Percentiles rank a stretch among this genome's conserved stretches.
Conservation (phyloP, 2,113 vertebrate genomes). For the Trachemys scripta region DNA sequence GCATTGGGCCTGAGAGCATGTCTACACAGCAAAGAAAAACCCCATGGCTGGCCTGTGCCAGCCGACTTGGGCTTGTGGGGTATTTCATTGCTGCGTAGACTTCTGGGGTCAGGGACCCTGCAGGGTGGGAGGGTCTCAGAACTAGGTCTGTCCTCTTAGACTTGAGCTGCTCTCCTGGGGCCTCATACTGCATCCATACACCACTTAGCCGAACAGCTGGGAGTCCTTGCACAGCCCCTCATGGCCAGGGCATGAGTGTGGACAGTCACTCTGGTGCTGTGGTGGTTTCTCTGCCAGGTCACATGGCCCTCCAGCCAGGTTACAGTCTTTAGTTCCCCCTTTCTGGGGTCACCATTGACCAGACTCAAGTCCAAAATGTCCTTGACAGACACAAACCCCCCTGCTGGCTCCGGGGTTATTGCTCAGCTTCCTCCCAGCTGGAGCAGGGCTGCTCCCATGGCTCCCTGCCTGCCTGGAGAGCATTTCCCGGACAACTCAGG, state of each 20-base stretch:
- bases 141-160: not conserved
- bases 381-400: not conserved
- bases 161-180: not conserved
- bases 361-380: not conserved
- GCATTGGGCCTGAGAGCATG: not conserved
- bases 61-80: not conserved
- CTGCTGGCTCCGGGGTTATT: not conserved
- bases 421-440: not conserved
- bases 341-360: not conserved
- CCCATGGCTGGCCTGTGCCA: not conserved
- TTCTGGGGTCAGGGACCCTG: not conserved
- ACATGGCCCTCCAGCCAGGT: not conserved
- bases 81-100: not conserved
- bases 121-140: too few relatives aligned
- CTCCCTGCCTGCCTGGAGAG: not conserved
- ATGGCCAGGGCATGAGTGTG: not conserved
- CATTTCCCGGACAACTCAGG: not conserved
- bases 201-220: not conserved
- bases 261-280: not conserved
- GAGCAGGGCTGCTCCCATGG: not conserved
- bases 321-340: not conserved
- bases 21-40: not conserved
- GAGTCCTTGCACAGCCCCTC: not conserved
- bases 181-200: not conserved
- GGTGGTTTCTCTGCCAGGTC: not conserved